Evolutionary conservation across 2,888 invertebrate genomes (phyloP).

Genomic region (Acronicta aceris): DNA sequence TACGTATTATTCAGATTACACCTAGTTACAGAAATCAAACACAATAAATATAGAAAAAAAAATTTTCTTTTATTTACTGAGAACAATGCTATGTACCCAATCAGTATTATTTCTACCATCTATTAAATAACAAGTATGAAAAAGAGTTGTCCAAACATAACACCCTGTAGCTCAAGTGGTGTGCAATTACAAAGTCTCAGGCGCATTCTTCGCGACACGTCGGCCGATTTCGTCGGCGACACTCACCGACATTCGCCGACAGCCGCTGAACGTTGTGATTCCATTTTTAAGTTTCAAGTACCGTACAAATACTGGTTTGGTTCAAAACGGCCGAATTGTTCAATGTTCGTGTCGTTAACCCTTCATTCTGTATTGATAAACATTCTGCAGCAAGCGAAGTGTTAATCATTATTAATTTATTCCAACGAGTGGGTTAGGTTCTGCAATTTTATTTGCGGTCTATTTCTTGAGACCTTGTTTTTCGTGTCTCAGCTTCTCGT

Average conservation of each 20-base stretch:
- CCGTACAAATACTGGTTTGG: slow-evolving; percentile 59
- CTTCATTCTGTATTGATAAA: slow-evolving; percentile 41
- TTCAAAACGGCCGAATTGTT: slow-evolving; percentile 43
- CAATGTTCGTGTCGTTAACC: slow-evolving; percentile 55
- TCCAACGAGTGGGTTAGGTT: neutral
- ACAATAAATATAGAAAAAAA: too few relatives aligned
- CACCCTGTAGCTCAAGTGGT: slow-evolving; percentile 64
- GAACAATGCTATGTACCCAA: too few relatives aligned
- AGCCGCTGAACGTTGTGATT: slow-evolving; percentile 51
- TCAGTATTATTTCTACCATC: neutral
- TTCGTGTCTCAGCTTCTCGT: too few relatives aligned
- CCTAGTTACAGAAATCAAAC: too few relatives aligned
- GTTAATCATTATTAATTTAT: slow-evolving; percentile 13
- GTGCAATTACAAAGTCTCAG: slow-evolving; percentile 74
- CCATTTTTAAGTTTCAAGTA: slow-evolving; percentile 60
- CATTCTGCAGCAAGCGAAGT: slow-evolving; percentile 9
- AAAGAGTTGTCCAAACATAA: slow-evolving; percentile 15
- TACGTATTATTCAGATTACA: too few relatives aligned
- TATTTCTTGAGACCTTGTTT: neutral
- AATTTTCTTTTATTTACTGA: too few relatives aligned
- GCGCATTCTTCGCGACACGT: slow-evolving; percentile 83
- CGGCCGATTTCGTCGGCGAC: slow-evolving; percentile 63
- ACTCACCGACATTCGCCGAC: slow-evolving; percentile 45
- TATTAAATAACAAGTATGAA: neutral
- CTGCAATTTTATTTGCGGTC: neutral